These are phyloP conservation scores for Lasioglossum lativentre DNA, from an alignment of 2,888 invertebrate species.

Conservation along the genomic window DNA sequence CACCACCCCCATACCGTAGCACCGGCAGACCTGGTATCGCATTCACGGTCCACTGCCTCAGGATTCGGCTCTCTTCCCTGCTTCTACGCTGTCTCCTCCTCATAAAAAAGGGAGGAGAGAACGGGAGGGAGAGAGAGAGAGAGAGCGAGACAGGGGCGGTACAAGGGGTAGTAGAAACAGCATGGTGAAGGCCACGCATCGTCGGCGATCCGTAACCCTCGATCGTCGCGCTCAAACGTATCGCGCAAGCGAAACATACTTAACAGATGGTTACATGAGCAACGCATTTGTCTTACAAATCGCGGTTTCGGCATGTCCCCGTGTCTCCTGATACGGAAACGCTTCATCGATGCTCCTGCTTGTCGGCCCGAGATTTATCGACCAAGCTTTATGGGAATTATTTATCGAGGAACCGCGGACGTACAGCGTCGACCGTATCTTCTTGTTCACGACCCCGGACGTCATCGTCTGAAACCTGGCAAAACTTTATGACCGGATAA, in stretches of 20 bases:
- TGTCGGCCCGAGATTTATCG: constrained; percentile 26
- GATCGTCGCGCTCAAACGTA: constrained; percentile 63
- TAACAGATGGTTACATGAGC: constrained; percentile 64
- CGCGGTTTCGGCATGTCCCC: constrained; percentile 15
- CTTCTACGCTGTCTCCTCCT: constrained; percentile 62
- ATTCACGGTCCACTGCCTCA: constrained; percentile 81
- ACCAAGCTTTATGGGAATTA: constrained; percentile 1
- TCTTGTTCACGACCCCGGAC: neutral
- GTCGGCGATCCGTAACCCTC: constrained; percentile 66
- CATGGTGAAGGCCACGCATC: constrained; percentile 50
- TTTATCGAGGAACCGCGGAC: constrained; percentile 7
- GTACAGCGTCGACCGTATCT: neutral
- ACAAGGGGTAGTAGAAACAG: constrained; percentile 4
- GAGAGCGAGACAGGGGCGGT: constrained; percentile 8
- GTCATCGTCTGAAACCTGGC: neutral
- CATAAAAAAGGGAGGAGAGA: constrained; percentile 51
- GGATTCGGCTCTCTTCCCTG: constrained; percentile 73
- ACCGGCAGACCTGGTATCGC: constrained; percentile 81
- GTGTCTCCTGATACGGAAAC: constrained; percentile 31
- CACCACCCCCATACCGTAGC: constrained; percentile 68
- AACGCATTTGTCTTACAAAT: constrained; percentile 60
- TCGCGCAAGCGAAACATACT: constrained; percentile 61
- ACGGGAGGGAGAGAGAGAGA: constrained; percentile 14
- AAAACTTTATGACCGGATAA: neutral
- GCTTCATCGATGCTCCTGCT: constrained; percentile 2